A percentile compares a stretch with the other conserved stretches of the same genome.
phyloP scores from a whole-genome alignment of 2,888 invertebrate genomes.

The Pyrocoelia pectoralis region DNA sequence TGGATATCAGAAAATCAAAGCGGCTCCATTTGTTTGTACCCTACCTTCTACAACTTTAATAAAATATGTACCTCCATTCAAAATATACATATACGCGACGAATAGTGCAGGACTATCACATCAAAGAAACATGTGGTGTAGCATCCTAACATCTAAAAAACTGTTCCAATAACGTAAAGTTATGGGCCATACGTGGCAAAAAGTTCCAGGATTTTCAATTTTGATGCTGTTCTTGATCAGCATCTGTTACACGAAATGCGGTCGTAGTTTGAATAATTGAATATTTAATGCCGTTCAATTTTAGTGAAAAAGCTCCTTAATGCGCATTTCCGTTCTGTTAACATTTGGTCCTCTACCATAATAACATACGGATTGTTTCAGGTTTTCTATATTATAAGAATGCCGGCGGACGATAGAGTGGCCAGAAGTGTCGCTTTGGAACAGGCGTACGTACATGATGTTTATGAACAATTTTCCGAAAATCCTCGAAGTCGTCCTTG shows the following conservation, averaged over 20 bases:
- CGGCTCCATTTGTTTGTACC: background rate
- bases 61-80: too few species aligned
- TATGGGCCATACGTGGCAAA: constrained; percentile 35
- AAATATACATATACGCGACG: constrained; percentile 8
- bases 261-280: constrained; percentile 36
- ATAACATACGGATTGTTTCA: constrained; percentile 26
- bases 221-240: constrained; percentile 32
- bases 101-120: constrained; percentile 15
- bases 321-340: background rate
- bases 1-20: too few species aligned
- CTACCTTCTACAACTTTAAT: background rate
- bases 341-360: background rate
- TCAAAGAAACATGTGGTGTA: constrained; percentile 8
- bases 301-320: constrained; percentile 16
- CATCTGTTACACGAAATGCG: constrained; percentile 34
- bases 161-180: constrained; percentile 34
- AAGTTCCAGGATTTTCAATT: constrained; percentile 35
- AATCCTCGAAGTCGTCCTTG: constrained; percentile 67
- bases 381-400: constrained; percentile 45
- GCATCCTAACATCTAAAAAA: constrained; percentile 27
- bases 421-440: constrained; percentile 82
- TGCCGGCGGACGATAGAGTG: constrained; percentile 69
- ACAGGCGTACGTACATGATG: constrained; percentile 93
- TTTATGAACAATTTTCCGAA: constrained; percentile 90
- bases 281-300: constrained; percentile 31